Evolutionary conservation across 2,797 vertebrate species (phyloP), one percentile per base, ranked within the genome.

Genomic region (Amblyopsis hoosieri): DNA sequence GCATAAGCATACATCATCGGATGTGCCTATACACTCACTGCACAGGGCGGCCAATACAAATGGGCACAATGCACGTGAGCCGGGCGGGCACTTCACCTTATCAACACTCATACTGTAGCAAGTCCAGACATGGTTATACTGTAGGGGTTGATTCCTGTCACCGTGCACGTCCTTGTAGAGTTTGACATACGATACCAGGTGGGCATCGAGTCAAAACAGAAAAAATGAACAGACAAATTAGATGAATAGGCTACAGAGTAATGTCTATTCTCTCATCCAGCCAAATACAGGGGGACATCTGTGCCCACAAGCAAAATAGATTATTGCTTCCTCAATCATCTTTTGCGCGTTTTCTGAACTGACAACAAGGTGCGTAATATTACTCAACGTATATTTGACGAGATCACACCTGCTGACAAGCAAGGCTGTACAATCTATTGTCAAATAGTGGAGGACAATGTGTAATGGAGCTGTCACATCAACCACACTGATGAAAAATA

Each of bases 1-100:
- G 15, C 15, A 31, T 23, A 11, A 11, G 23, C 47, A 49, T 2
- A 11, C 17, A 11, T 14, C 14, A 15, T n/a, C 55, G 45, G 53
- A 13, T 45, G 60, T 74, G 54, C 4, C 0, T 10, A 23, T 23
- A 59, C 53, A 55, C 2, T 17, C 55, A 64, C 14, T 52, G 19
- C 17, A 48, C 29, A 67, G 33, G 17, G 15, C 45, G 0, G 23
- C 67, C 72, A 72, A 81, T 57, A 66, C 15, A 31, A 13, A 29
- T 29, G 23, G 3, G 23, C 23, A 29, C 23, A 29, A 29, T 29
- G 23, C 23, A 29, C 23, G 23, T 3, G 23, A 29, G 23, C 23
- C 23, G 23, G 23, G 23, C 23, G 42, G 62, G 59, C 60, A 46
- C 59, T 56, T 6, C 45, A 74, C 58, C 64, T 79, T 72, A 76